Conservation (phyloP, 2,113 vertebrate species). For the Salvator merianae region DNA sequence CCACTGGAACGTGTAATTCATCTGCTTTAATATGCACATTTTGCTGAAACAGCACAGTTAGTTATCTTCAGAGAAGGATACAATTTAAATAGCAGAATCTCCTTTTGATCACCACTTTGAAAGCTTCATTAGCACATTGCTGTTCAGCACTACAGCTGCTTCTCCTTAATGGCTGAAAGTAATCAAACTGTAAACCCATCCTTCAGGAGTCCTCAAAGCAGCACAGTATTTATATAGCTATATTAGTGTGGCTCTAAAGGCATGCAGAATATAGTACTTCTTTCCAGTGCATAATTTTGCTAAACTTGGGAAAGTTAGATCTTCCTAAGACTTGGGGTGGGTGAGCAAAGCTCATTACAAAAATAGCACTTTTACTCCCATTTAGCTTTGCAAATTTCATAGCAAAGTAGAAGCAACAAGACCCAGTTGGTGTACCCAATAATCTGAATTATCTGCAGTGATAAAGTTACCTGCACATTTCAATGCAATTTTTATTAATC, state of each 20-base stretch:
- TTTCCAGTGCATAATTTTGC: slow-evolving; percentile 51
- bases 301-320: neutral
- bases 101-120: slow-evolving; percentile 69
- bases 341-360: neutral
- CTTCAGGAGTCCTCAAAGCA: slow-evolving; percentile 60
- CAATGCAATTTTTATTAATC: neutral
- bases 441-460: slow-evolving; percentile 66
- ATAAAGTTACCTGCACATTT: slow-evolving; percentile 51
- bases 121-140: slow-evolving; percentile 70
- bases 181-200: slow-evolving; percentile 61
- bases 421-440: slow-evolving; percentile 34
- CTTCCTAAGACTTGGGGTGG: neutral
- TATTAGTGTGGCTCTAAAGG: slow-evolving; percentile 57
- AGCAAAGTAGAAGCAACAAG: slow-evolving; percentile 48
- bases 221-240: slow-evolving; percentile 51
- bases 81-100: slow-evolving; percentile 66
- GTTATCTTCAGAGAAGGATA: slow-evolving; percentile 61
- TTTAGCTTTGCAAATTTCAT: neutral
- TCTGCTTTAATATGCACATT: slow-evolving; percentile 62
- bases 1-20: slow-evolving; percentile 57
- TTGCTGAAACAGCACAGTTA: slow-evolving; percentile 70
- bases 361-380: neutral
- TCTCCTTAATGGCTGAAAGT: slow-evolving; percentile 59
- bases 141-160: slow-evolving; percentile 67
- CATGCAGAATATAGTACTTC: slow-evolving; percentile 50